phyloP scores from a whole-genome alignment of 2,888 invertebrate genomes.

The Leptothorax acervorum region DNA sequence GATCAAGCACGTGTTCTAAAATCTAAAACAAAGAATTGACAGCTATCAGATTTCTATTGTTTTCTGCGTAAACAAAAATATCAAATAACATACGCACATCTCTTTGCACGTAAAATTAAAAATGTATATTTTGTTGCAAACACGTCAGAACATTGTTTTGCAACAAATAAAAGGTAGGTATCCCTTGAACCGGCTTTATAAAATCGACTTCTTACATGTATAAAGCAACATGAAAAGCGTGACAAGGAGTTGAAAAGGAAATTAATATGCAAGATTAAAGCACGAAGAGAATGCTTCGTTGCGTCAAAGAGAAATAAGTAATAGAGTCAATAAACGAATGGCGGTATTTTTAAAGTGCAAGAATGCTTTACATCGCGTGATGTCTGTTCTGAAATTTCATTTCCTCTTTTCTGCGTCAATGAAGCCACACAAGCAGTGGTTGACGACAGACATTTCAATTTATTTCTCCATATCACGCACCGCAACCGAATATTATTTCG shows the following conservation, averaged over 20 bases:
- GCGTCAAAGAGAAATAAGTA: background rate
- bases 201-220: background rate
- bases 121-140: slow-evolving; percentile 9
- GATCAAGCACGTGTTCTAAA: background rate
- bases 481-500: slow-evolving; percentile 19
- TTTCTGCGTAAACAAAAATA: slow-evolving; percentile 11
- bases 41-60: slow-evolving; percentile 19
- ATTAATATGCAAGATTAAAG: slow-evolving; percentile 2
- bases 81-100: background rate
- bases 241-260: background rate
- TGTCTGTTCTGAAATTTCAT: slow-evolving; percentile 33
- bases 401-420: slow-evolving; percentile 20
- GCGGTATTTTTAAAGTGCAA: background rate
- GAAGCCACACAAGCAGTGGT: background rate
- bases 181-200: background rate
- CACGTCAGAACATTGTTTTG: background rate
- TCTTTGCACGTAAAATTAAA: background rate
- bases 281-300: background rate
- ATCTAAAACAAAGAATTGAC: slow-evolving; percentile 14
- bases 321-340: background rate
- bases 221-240: background rate
- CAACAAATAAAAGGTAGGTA: background rate
- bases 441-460: slow-evolving; percentile 44
- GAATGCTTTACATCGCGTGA: background rate
- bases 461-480: slow-evolving; percentile 22